Base-by-base conservation (phyloP, 2,797 vertebrate species). In the Sandelia bainsii region DNA sequence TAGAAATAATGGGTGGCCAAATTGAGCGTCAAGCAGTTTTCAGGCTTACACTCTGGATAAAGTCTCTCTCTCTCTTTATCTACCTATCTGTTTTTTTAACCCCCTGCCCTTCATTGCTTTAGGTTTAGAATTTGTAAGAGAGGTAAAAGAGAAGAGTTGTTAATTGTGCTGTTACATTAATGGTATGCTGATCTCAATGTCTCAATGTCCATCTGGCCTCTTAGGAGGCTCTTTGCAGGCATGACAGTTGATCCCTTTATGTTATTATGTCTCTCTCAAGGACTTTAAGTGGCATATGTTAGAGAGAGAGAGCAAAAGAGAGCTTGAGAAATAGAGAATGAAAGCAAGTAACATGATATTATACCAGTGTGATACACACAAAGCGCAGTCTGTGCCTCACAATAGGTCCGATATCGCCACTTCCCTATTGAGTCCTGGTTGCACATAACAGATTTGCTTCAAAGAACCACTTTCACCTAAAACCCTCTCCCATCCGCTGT, bases 361-460 rank as follows among this genome's bases (percentile, higher is more conserved):
- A 11, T 59, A 62, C 73, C 81, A 82, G 81, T 88, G 81, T 79
- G 77, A 80, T 57, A n/a, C 77, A 83, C 77, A 91, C 90, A 93
- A 88, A 84, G 87, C 53, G 45, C 67, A 82, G 80, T 87, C 77
- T 90, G 87, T 88, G 75, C 68, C 76, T 80, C 62, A 87, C 82
- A 88, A 85, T 77, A 63, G 80, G 68, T 66, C 75, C 9, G 58
- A 89, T 81, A 88, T 82, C 75, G 40, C 73, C 80, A 72, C 79
- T 87, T 87, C 45, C 65, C 82, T 32, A 80, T 68, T 81, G 75
- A 86, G 75, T 80, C 76, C 72, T 25, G 32, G 60, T 63, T 23
- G 51, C 71, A 81, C 66, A 78, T 16, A 80, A 77, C 81, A 84
- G 82, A 82, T 79, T 83, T 78, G 62, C 69, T 84, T 88, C 83